Percentiles rank a stretch among this genome's conserved stretches.
These are phyloP conservation scores for Cloeon dipterum DNA, from an alignment of 2,888 invertebrate species.

Conservation along the genomic window DNA sequence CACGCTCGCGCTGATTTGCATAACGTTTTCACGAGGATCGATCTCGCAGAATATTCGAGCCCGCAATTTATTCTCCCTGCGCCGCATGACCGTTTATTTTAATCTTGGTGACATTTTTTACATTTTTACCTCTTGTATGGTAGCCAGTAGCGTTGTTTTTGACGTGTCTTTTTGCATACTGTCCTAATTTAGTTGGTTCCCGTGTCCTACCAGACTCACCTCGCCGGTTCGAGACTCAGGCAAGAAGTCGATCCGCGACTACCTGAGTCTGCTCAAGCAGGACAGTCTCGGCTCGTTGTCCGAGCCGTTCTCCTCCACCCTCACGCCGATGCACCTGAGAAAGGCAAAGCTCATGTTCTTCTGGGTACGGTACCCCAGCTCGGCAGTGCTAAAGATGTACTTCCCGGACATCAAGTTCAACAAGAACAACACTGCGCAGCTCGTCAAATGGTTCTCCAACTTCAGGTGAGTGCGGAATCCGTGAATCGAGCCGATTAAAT, in stretches of 20 bases:
- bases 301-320: constrained; percentile 76
- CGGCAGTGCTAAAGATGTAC: constrained; percentile 97
- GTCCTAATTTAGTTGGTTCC: constrained; percentile 1
- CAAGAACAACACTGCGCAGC: constrained; percentile 99
- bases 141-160: too few relatives aligned
- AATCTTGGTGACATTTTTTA: too few relatives aligned
- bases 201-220: constrained; percentile 1
- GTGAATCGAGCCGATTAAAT: too few relatives aligned
- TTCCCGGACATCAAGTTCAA: constrained; percentile 99
- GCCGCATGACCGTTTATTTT: too few relatives aligned
- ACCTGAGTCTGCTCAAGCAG: constrained; percentile 5
- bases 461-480: constrained; percentile 91
- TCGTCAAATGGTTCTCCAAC: constrained; percentile 99
- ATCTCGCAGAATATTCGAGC: too few relatives aligned
- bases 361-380: constrained; percentile 98
- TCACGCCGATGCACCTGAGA: constrained; percentile 98
- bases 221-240: not conserved
- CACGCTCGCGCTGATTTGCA: too few relatives aligned
- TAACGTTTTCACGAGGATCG: too few relatives aligned
- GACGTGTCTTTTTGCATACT: not conserved
- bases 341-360: constrained; percentile 99
- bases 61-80: too few relatives aligned
- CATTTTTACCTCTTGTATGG: too few relatives aligned
- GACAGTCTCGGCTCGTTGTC: constrained; percentile 26
- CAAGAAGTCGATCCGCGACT: not conserved